These are phyloP conservation scores for Ectemnius cavifrons DNA, from an alignment of 2,888 invertebrate genomes.

Conservation along the genomic window DNA sequence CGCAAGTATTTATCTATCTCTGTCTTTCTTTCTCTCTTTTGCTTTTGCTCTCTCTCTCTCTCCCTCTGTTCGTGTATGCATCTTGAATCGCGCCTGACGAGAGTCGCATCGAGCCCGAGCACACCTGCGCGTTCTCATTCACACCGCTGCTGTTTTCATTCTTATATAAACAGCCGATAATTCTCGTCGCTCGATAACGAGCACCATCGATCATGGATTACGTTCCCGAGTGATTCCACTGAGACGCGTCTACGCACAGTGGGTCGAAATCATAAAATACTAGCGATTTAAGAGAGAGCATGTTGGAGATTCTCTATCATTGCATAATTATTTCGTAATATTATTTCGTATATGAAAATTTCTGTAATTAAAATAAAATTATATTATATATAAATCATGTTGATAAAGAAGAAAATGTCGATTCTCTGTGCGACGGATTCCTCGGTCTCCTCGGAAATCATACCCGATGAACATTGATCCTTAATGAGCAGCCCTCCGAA, in stretches of 20 bases:
- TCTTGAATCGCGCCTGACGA: not conserved
- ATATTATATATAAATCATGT: too few species aligned
- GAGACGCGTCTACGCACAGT: too few species aligned
- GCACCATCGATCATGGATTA: not conserved
- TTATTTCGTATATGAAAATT: too few species aligned
- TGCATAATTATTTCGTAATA: too few species aligned
- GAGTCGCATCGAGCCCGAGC: not conserved
- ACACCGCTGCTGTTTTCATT: conserved; percentile 2
- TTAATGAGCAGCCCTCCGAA: too few species aligned
- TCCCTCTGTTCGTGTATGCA: not conserved
- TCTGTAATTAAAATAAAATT: too few species aligned
- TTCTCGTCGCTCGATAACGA: not conserved
- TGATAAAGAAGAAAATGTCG: too few species aligned
- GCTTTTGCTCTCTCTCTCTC: not conserved
- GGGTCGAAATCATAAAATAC: too few species aligned
- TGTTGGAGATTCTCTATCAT: too few species aligned
- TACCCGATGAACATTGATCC: too few species aligned
- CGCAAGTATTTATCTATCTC: conserved; percentile 10
- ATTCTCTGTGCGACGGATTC: not conserved
- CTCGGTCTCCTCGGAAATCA: not conserved
- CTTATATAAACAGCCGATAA: conserved; percentile 3
- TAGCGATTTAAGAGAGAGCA: too few species aligned
- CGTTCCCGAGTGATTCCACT: not conserved
- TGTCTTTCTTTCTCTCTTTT: conserved; percentile 5
- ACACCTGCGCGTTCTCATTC: conserved; percentile 3